phyloP scores from a whole-genome alignment of 2,113 vertebrate genomes.

The Daphoenositta chrysoptera region DNA sequence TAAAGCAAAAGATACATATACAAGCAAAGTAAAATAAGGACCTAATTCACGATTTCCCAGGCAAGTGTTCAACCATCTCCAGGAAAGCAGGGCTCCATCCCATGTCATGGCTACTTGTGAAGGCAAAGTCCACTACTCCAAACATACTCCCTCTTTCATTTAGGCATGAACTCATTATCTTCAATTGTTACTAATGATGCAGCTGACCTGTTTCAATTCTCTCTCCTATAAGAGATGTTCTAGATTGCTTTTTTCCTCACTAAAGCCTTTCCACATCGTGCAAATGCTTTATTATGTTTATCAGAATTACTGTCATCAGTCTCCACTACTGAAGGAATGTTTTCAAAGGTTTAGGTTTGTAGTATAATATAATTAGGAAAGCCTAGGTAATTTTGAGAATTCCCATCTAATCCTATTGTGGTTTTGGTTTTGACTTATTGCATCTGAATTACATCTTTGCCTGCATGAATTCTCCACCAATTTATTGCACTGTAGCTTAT shows the following conservation, averaged over 20 bases:
- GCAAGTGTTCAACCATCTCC: neutral
- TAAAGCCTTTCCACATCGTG: neutral
- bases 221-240: neutral
- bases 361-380: neutral
- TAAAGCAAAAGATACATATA: neutral
- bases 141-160: neutral
- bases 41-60: rapidly evolving
- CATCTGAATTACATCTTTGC: neutral
- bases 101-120: rapidly evolving
- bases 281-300: neutral
- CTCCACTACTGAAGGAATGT: neutral
- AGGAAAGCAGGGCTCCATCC: neutral
- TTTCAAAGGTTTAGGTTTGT: neutral
- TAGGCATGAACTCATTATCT: neutral
- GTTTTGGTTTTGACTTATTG: neutral
- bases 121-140: neutral
- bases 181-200: neutral
- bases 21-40: neutral
- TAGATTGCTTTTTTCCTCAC: neutral
- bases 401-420: neutral
- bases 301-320: neutral
- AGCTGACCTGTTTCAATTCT: neutral
- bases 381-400: neutral
- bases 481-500: neutral
- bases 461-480: neutral